Evolutionary conservation across 2,113 vertebrate species (phyloP), one percentile per base, ranked within the genome.

Genomic region (Fukomys damarensis): DNA sequence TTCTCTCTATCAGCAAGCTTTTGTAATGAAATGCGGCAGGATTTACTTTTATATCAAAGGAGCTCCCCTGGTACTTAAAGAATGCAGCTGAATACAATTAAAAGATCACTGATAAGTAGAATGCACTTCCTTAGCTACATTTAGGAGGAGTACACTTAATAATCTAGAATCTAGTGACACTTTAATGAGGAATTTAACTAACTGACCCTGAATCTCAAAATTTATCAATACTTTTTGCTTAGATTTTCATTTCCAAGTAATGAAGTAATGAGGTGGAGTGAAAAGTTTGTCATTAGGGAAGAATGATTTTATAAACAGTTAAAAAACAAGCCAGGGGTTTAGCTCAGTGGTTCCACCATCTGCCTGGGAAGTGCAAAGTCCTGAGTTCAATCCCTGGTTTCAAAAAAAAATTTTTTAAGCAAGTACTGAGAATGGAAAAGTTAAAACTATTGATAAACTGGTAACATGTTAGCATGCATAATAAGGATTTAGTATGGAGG

Each of bases 21-120:
- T 95, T 96, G 86, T 97, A 97, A 97, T 96, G 92, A 97, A 98
- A 97, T 98, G 88, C 95, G 97, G 91, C 63, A 97, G 90, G 96
- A 98, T 98, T 98, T 98, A 93, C 94, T 97, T 97, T 93, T 95
- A 82, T 98, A 98, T 98, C 94, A 97, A 98, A 98, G 93, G 30
- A 76, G 2, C n/a, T 98, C 97, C 96, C 97, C 85, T 72, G 97
- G 85, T 91, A 97, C 90, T 98, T 97, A 97, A 97, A 61, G 22
- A 4, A 97, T 96, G 84, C 54, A 96, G 93, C 89, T 66, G 89
- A 98, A 98, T 96, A 95, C 91, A 97, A 98, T 98, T 98, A 98
- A 96, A 98, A 98, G 92, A 96, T 98, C 92, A 80, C 82, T 61
- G 77, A 94, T 95, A 97, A 97, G 96, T 94, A 98, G 24, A 68